phyloP scores from a whole-genome alignment of 1,140 invertebrate species.

The Cephus cinctus region DNA sequence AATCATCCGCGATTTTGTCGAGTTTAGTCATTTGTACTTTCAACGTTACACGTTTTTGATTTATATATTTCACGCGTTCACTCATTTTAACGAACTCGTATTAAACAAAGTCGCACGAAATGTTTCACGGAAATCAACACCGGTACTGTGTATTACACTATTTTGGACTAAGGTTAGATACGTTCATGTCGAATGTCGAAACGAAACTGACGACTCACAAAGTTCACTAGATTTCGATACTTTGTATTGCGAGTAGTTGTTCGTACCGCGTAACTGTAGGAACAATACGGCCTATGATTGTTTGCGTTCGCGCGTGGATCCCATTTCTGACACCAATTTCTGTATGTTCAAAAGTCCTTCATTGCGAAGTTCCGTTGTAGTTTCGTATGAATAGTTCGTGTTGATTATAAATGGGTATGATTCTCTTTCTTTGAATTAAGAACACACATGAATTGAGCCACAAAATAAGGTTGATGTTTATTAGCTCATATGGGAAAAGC shows the following conservation, averaged over 20 bases:
- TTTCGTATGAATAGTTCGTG: too few relatives aligned
- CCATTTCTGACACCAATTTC: too few relatives aligned
- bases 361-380: too few relatives aligned
- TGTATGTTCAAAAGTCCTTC: too few relatives aligned
- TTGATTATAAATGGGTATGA: too few relatives aligned
- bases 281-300: background rate
- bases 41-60: constrained; percentile 16
- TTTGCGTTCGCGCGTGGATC: background rate
- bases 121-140: background rate
- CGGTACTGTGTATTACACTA: background rate
- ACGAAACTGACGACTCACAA: constrained; percentile 3
- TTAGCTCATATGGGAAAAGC: too few relatives aligned
- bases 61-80: constrained; percentile 11
- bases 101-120: constrained; percentile 7
- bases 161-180: constrained; percentile 2
- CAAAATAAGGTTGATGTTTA: too few relatives aligned
- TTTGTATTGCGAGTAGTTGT: background rate
- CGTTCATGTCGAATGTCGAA: constrained; percentile 3
- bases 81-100: constrained; percentile 10
- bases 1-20: constrained; percentile 14
- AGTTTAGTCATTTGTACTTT: constrained; percentile 13
- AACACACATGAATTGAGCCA: too few relatives aligned
- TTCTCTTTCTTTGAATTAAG: too few relatives aligned
- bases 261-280: background rate
- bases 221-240: background rate